Evolutionary conservation across 1,140 invertebrate genomes (phyloP).

Genomic region (Cydia fagiglandana): DNA sequence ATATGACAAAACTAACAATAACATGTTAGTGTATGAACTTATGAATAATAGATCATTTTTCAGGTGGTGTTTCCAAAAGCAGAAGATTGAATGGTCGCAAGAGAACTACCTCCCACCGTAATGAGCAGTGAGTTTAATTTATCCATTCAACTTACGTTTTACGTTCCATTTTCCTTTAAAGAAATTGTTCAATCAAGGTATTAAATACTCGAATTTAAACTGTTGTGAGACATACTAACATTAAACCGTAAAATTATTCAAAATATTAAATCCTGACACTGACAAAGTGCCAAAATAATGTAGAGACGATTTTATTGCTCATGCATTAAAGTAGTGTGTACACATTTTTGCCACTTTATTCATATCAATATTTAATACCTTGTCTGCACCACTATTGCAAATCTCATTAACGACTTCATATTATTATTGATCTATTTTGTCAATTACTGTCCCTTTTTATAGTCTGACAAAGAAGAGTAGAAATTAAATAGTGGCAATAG

Average conservation of each 20-base stretch:
- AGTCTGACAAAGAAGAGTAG: too few species aligned
- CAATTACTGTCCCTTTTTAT: too few species aligned
- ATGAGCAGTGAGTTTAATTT: not conserved
- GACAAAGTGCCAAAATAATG: too few species aligned
- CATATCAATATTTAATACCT: not conserved
- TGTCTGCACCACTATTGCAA: not conserved
- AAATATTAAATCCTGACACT: not conserved
- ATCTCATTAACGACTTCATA: not conserved
- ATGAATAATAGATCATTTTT: not conserved
- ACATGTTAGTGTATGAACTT: not conserved
- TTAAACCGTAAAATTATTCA: too few species aligned
- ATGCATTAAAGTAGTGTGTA: too few species aligned
- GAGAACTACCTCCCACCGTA: conserved; percentile 8
- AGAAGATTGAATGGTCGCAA: conserved; percentile 7
- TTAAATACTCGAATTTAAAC: too few species aligned
- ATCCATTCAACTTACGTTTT: not conserved
- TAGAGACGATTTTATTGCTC: too few species aligned
- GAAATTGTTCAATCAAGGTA: not conserved
- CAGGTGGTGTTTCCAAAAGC: not conserved
- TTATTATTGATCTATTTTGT: too few species aligned
- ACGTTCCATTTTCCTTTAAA: not conserved
- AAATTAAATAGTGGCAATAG: too few species aligned
- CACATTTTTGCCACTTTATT: too few species aligned
- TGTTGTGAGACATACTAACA: too few species aligned
- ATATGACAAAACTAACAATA: not conserved